Conservation (phyloP, 2,797 vertebrate genomes). For the Semaprochilodus insignis region DNA sequence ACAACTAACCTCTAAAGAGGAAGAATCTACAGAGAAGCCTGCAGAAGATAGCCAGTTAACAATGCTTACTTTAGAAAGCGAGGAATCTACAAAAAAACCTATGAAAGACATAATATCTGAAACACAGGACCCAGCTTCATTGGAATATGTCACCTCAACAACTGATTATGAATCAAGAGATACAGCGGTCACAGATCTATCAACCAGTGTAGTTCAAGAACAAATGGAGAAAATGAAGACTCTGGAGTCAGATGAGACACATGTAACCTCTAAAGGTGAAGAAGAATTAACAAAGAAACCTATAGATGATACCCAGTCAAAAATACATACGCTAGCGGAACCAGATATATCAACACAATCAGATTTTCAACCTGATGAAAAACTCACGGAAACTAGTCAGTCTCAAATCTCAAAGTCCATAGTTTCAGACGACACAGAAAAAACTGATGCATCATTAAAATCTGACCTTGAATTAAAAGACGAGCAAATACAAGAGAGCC, state of each 20-base stretch:
- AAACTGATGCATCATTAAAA: neutral
- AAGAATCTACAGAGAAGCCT: slow-evolving; percentile 5
- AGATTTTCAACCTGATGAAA: slow-evolving; percentile 4
- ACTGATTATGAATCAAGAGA: slow-evolving; percentile 32
- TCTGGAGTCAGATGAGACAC: neutral
- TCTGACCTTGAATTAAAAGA: slow-evolving; percentile 36
- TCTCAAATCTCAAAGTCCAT: slow-evolving; percentile 8
- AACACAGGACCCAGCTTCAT: neutral
- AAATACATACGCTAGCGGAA: neutral
- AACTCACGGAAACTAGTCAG: neutral
- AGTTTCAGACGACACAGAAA: neutral
- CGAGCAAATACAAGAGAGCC: slow-evolving; percentile 25
- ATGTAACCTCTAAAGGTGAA: slow-evolving; percentile 9
- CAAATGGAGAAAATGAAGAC: slow-evolving; percentile 19
- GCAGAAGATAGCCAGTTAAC: slow-evolving; percentile 1
- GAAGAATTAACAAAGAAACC: slow-evolving; percentile 4
- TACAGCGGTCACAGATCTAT: slow-evolving; percentile 20
- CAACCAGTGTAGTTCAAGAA: slow-evolving; percentile 17
- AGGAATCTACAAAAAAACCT: neutral
- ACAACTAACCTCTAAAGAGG: slow-evolving; percentile 11
- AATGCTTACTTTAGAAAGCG: neutral
- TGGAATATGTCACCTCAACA: neutral
- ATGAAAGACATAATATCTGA: neutral
- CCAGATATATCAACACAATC: neutral
- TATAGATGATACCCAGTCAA: slow-evolving; percentile 10